Conservation (phyloP, 2,888 invertebrate species). For the Ypsolopha scabrella region DNA sequence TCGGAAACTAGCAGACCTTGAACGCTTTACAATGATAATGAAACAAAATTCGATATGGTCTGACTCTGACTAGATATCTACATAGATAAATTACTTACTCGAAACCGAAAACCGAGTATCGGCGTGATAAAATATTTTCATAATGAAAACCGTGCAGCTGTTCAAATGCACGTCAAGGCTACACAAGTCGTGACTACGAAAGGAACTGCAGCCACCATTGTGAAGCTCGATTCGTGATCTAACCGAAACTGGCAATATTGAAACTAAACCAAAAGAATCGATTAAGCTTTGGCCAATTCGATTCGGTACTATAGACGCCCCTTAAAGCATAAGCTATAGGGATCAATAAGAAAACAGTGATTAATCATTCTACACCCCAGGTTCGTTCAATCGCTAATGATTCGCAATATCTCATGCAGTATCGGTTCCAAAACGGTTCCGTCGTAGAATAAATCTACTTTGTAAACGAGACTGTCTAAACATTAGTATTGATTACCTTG, state of each 20-base stretch:
- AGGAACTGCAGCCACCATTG: slow-evolving; percentile 2
- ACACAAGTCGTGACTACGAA: slow-evolving; percentile 2
- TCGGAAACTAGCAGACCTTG: slow-evolving; percentile 2
- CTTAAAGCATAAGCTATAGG: background rate
- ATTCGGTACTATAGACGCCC: background rate
- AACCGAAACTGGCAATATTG: background rate
- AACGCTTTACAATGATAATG: background rate
- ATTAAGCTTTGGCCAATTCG: background rate
- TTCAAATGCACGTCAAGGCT: slow-evolving; percentile 39
- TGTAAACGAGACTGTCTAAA: background rate
- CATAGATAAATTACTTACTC: too few relatives aligned
- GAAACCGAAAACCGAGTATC: too few relatives aligned
- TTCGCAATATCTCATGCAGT: slow-evolving; percentile 19
- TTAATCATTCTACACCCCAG: slow-evolving; percentile 32
- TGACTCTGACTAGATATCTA: too few relatives aligned
- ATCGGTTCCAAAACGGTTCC: background rate
- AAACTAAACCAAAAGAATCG: background rate
- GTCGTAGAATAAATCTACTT: slow-evolving; percentile 1
- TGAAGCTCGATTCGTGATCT: background rate
- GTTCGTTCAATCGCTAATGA: slow-evolving; percentile 22
- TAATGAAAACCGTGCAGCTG: slow-evolving; percentile 28
- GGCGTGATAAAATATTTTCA: too few relatives aligned
- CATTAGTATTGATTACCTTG: too few relatives aligned
- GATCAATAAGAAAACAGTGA: slow-evolving; percentile 14
- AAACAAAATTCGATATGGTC: too few relatives aligned